Conservation (phyloP, 30 jellyfish, hydroid and myxozoan species). For the Hydractinia echinata region DNA sequence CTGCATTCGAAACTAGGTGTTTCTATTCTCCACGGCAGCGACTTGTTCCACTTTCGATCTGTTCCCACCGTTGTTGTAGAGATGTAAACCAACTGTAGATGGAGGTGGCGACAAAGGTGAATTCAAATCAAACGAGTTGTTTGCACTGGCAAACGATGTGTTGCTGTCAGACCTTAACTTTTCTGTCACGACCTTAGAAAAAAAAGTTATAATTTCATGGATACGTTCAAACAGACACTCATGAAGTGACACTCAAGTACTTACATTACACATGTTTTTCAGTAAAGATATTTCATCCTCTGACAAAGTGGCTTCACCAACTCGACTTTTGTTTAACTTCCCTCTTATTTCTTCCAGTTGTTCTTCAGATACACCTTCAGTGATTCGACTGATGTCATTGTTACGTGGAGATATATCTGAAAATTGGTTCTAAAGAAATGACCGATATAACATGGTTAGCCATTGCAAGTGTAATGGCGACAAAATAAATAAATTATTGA, state of each 20-base stretch:
- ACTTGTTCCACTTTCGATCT: background rate
- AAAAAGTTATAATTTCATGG: background rate
- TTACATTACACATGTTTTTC: slow-evolving; percentile 75
- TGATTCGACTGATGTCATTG: slow-evolving; percentile 8
- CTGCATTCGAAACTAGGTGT: no score
- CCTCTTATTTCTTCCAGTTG: slow-evolving; percentile 72
- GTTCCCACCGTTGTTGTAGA: background rate
- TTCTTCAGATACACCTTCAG: background rate
- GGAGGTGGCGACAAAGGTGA: slow-evolving; percentile 12
- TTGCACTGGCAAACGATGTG: background rate
- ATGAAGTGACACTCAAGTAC: slow-evolving; percentile 1
- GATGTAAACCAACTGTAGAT: background rate
- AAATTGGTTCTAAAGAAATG: background rate
- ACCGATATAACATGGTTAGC: background rate
- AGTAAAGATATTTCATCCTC: slow-evolving; percentile 66
- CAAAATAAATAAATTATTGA: no score
- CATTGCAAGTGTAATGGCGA: no score
- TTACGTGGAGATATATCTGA: slow-evolving; percentile 34
- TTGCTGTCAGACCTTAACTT: slow-evolving; percentile 7
- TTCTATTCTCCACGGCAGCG: no score
- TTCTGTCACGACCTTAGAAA: background rate
- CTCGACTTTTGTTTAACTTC: slow-evolving; percentile 46
- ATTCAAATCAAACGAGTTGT: slow-evolving; percentile 6
- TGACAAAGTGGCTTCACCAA: slow-evolving; percentile 59
- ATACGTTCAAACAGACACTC: background rate